These are phyloP conservation scores for Brachyhypopomus occidentalis DNA, from an alignment of 2,113 vertebrate species.

Conservation along the genomic window DNA sequence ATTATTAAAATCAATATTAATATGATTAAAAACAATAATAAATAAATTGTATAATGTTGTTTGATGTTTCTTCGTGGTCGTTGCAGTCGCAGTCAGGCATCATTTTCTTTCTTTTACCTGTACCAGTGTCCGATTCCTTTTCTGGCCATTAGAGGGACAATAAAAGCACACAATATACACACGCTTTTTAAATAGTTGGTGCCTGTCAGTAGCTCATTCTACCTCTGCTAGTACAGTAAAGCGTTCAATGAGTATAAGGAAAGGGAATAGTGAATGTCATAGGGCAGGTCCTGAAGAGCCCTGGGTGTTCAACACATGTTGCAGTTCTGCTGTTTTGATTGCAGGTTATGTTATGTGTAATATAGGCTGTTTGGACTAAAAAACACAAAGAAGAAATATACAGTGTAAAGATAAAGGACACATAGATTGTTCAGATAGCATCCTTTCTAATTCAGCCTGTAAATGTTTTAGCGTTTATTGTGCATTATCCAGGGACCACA, in stretches of 20 bases:
- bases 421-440: too few species aligned
- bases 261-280: not conserved
- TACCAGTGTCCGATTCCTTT: not conserved
- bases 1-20: not conserved
- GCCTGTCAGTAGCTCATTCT: not conserved
- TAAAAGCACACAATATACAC: conserved; percentile 2
- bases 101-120: not conserved
- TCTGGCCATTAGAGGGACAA: not conserved
- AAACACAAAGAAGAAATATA: not conserved
- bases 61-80: not conserved
- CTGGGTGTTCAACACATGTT: not conserved
- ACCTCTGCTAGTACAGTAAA: not conserved
- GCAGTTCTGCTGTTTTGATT: conserved; percentile 21
- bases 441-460: too few species aligned
- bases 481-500: not conserved
- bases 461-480: not conserved
- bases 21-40: too few species aligned
- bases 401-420: not conserved
- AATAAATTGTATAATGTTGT: not conserved
- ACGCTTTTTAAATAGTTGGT: conserved; percentile 4
- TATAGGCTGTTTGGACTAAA: not conserved
- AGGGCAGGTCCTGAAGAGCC: not conserved
- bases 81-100: not conserved
- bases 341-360: not conserved
- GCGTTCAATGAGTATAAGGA: not conserved